Conservation (phyloP, 2,888 invertebrate species). For the Camponotus fellah region DNA sequence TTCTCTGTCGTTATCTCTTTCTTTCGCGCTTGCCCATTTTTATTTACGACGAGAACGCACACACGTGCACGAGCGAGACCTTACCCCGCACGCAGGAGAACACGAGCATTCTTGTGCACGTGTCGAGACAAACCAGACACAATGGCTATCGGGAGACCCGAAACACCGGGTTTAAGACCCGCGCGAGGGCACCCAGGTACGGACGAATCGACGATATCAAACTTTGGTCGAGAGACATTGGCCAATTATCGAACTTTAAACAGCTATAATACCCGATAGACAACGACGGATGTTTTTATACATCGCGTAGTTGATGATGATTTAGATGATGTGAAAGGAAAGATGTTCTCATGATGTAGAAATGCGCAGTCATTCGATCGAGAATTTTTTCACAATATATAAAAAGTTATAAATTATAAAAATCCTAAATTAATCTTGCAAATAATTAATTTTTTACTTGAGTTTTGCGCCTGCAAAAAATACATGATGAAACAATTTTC, state of each 20-base stretch:
- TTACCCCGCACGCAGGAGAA: conserved; percentile 9
- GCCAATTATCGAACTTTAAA: conserved; percentile 8
- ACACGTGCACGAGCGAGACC: background rate
- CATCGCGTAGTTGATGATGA: background rate
- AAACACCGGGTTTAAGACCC: conserved; percentile 46
- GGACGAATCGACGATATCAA: background rate
- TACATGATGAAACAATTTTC: background rate
- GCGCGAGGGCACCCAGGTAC: conserved; percentile 30
- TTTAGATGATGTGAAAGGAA: no score
- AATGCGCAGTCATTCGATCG: no score
- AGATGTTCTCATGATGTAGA: no score
- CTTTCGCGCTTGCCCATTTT: conserved; percentile 28
- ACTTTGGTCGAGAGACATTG: background rate
- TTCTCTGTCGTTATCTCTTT: background rate
- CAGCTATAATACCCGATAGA: background rate
- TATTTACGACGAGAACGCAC: conserved; percentile 39
- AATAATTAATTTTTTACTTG: background rate
- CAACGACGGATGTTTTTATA: background rate
- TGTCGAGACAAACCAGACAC: conserved; percentile 48
- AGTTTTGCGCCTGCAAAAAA: background rate
- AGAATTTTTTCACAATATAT: no score
- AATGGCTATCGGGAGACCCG: conserved; percentile 39
- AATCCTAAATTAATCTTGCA: background rate
- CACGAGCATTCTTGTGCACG: conserved; percentile 40
- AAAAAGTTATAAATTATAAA: background rate